A percentile compares a stretch with the other conserved stretches of the same genome.
phyloP scores from a whole-genome alignment of 2,797 vertebrate genomes.

The Enoplosus armatus region DNA sequence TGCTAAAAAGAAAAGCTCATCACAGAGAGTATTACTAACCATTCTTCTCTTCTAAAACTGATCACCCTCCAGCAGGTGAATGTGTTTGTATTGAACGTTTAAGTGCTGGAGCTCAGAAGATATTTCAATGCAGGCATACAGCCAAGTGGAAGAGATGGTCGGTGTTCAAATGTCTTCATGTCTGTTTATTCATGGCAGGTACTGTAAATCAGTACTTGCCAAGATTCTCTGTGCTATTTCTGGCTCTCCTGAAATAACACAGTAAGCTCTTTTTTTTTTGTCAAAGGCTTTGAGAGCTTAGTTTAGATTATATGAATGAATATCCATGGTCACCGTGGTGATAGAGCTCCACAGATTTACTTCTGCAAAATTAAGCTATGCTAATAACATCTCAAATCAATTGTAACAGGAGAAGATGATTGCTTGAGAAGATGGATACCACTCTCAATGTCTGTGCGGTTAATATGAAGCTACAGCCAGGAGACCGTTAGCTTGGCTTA shows the following conservation, averaged over 20 bases:
- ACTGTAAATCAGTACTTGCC: conserved; percentile 63
- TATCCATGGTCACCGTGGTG: conserved; percentile 37
- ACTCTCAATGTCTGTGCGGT: neutral
- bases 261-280: conserved; percentile 66
- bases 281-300: conserved; percentile 56
- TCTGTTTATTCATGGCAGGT: conserved; percentile 74
- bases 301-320: conserved; percentile 71
- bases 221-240: conserved; percentile 74
- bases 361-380: conserved; percentile 6
- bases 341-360: conserved; percentile 28
- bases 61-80: conserved; percentile 62
- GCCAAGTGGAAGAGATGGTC: conserved; percentile 66
- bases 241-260: conserved; percentile 67
- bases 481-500: neutral
- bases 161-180: conserved; percentile 59
- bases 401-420: too few relatives aligned
- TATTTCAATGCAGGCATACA: conserved; percentile 55
- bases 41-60: conserved; percentile 36
- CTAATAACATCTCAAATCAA: neutral
- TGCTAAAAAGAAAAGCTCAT: conserved; percentile 31
- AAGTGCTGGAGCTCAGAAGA: conserved; percentile 39
- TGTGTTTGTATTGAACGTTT: conserved; percentile 55
- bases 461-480: neutral
- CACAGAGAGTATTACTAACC: conserved; percentile 1
- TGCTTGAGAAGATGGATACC: neutral